Conservation (phyloP, 2,888 invertebrate species). For the Nephrotoma appendiculata region DNA sequence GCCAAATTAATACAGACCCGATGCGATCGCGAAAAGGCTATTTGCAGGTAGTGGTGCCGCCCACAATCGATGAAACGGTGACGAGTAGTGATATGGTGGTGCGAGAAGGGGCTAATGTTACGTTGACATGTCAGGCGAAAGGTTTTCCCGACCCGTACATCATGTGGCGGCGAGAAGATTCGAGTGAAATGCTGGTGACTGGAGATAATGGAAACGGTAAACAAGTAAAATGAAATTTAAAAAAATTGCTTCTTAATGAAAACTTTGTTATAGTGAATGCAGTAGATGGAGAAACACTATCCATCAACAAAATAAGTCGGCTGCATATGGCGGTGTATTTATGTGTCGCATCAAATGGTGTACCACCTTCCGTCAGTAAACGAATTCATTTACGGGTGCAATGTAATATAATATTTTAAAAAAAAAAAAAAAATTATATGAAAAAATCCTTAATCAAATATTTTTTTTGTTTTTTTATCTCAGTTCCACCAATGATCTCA, state of each 20-base stretch:
- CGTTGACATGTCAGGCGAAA: conserved; percentile 62
- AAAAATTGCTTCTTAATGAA: not conserved
- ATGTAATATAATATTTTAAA: conserved; percentile 47
- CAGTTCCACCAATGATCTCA: conserved; percentile 78
- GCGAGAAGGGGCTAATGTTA: conserved; percentile 65
- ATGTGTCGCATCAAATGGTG: conserved; percentile 89
- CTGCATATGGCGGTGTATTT: conserved; percentile 81
- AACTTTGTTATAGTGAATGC: conserved; percentile 50
- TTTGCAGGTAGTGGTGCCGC: conserved; percentile 79
- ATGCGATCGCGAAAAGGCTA: conserved; percentile 72
- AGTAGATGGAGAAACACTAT: conserved; percentile 64
- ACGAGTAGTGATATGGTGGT: conserved; percentile 77
- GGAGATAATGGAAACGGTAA: conserved; percentile 52
- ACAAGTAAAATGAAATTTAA: not conserved
- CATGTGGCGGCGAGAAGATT: conserved; percentile 74
- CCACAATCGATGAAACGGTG: conserved; percentile 66
- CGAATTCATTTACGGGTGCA: conserved; percentile 59
- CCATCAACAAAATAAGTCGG: conserved; percentile 65
- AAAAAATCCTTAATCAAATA: not conserved
- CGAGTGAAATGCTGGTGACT: conserved; percentile 65
- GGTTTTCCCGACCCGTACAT: conserved; percentile 76
- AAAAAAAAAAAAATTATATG: not conserved
- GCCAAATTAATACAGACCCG: conserved; percentile 74
- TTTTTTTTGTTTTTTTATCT: not conserved
- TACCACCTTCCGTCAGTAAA: conserved; percentile 81